Evolutionary conservation across 2,113 vertebrate species (phyloP), one percentile per base, ranked within the genome.

Genomic region (Neogale vison): DNA sequence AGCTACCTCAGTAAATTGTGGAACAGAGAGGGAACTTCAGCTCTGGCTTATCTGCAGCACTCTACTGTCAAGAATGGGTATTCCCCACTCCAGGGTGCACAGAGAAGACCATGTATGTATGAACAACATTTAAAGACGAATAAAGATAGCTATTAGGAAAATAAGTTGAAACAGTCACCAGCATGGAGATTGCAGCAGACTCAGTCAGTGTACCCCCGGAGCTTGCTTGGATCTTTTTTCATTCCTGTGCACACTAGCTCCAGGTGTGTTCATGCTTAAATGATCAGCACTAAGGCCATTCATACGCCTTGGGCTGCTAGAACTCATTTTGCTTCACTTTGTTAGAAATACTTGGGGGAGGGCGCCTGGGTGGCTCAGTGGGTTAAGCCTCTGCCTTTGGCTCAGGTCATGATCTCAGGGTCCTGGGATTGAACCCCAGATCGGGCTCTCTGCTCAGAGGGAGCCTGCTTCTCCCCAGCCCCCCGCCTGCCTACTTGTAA

Each of bases 181-280:
- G 21, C 21, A 1, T 45, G 18, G 47, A 76, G 87, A 63, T 17
- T 18, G 21, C 15, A 39, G 42, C 12, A 42, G 82, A 15, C 18
- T 7, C 1, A 12, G 1, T 26, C 3, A 31, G 9, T 52, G 17
- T 14, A 18, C 6, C 4, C 5, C 31, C 12, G 2, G 3, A 67
- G 71, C 23, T 52, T 92, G 23, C 61, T 59, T 36, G 17, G 6
- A 45, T 29, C 3, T 17, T 86, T 93, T 76, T 17, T 24, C 15
- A 21, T 81, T 50, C 42, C 34, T 6, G 13, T 31, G 6, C 26
- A 31, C 9, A 0, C 6, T 59, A 42, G 13, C 23, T 95, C n/a
- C 29, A 7, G 2, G 6, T 39, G 20, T 13, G 7, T 63, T 92
- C 7, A 31, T 11, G 76, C 76, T 94, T 52, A 26, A 63, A 4